Evolutionary conservation across 2,797 vertebrate species (phyloP), one percentile per base, ranked within the genome.

Genomic region (Acanthopagrus latus): DNA sequence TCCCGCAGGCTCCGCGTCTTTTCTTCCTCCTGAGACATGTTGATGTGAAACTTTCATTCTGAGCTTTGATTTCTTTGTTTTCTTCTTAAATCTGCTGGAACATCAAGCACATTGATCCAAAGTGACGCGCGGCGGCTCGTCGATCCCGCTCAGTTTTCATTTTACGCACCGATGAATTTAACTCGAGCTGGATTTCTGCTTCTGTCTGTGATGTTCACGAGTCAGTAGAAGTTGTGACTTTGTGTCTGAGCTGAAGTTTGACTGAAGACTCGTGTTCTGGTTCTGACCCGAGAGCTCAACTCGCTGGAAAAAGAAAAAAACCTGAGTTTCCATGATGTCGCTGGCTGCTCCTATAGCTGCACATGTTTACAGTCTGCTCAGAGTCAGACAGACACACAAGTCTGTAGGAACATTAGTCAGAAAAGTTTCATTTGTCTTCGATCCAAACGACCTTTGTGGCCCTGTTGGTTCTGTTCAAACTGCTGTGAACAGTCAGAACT

Each of bases 281-380:
- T 16, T 54, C 23, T 16, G 1, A 12, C 17, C 46, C 27, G 29
- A 64, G 43, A 58, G 66, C 44, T 48, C 60, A 63, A 57, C 38
- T 27, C 0, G 47, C 64, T 62, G 65, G 62, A 65, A 59, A 68
- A 75, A 64, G 3, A 29, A 6, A 14, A 21, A 25, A 54, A 23
- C 9, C 41, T 8, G 29, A 63, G 16, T 75, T 87, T 88, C 83
- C 86, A 76, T 81, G 76, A 85, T 83, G 80, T 52, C 25, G 10
- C 27, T 80, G 77, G 78, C 70, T 54, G 78, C 70, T 54, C 71
- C 59, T 76, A 76, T 72, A 75, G 67, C 47, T 67, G 54, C 80
- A 73, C 60, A 74, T 76, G 83, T 85, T 83, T 80, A 85, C 67
- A 78, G 58, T 74, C 62, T 82, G 52, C 5, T 51, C 9, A 1